A percentile compares a stretch with the other conserved stretches of the same genome.
These are phyloP conservation scores for Sceloporus undulatus DNA, from an alignment of 2,113 vertebrate species.

Conservation along the genomic window DNA sequence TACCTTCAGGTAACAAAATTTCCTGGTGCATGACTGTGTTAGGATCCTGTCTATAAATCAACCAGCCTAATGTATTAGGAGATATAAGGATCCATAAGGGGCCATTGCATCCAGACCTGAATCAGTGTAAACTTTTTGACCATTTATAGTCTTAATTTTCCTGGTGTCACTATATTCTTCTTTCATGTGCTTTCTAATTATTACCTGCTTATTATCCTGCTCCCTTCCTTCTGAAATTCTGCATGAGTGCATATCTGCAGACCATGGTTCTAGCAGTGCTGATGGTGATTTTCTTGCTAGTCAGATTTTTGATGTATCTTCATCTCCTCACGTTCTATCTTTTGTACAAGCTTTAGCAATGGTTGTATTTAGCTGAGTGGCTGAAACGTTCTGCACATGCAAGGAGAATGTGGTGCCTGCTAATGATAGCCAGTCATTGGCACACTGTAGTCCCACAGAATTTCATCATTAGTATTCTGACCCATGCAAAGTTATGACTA, in stretches of 20 bases:
- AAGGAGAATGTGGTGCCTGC: neutral
- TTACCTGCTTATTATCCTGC: neutral
- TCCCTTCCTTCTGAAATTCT: neutral
- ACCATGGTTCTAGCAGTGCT: neutral
- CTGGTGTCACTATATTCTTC: neutral
- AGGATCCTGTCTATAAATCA: neutral
- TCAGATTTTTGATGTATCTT: constrained; percentile 6
- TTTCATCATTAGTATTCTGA: neutral
- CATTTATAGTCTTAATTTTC: neutral
- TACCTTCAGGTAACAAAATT: neutral
- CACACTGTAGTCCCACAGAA: neutral
- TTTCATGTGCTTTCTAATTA: neutral
- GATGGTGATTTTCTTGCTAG: neutral
- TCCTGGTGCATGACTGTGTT: neutral
- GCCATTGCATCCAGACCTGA: neutral
- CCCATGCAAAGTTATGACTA: neutral
- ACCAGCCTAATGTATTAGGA: neutral
- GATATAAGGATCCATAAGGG: neutral
- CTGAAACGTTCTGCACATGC: neutral
- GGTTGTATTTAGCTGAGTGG: neutral
- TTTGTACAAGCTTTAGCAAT: neutral
- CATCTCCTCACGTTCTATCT: neutral
- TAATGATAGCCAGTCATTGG: neutral
- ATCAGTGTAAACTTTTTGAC: neutral
- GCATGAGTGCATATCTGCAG: neutral